Conservation (phyloP, 2,888 invertebrate species). For the Dryobota labecula region DNA sequence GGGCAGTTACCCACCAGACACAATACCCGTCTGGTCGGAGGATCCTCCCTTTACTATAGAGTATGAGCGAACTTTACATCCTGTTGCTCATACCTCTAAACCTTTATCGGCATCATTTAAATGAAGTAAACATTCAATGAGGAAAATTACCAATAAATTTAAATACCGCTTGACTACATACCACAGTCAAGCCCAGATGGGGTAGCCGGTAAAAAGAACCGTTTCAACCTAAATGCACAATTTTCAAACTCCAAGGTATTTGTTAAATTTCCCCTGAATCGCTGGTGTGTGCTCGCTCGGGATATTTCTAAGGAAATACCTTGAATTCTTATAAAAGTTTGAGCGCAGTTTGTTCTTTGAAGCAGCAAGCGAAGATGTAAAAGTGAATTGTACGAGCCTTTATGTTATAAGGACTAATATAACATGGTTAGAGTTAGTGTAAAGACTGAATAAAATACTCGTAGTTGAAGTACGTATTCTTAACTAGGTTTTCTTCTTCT, state of each 20-base stretch:
- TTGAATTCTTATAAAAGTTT: slow-evolving; percentile 56
- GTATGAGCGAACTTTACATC: too few species aligned
- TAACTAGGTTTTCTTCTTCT: too few species aligned
- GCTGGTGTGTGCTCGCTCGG: slow-evolving; percentile 36
- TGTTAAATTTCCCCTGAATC: slow-evolving; percentile 40
- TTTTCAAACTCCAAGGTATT: slow-evolving; percentile 44
- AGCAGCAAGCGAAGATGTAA: slow-evolving; percentile 9
- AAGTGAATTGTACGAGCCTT: slow-evolving; percentile 31
- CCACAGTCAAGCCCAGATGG: not conserved
- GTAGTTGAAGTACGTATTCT: not conserved
- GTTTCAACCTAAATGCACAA: slow-evolving; percentile 48
- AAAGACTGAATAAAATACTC: not conserved
- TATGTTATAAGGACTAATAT: slow-evolving; percentile 20
- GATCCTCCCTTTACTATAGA: too few species aligned
- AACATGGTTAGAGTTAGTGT: not conserved
- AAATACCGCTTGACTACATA: not conserved
- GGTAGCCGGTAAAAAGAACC: slow-evolving; percentile 20
- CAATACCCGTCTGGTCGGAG: too few species aligned
- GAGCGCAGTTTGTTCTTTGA: slow-evolving; percentile 48
- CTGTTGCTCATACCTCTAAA: too few species aligned
- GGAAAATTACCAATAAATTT: slow-evolving; percentile 9
- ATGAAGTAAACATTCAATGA: not conserved
- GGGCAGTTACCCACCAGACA: too few species aligned
- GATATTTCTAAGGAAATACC: slow-evolving; percentile 53
- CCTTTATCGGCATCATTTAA: not conserved